A percentile compares a stretch with the other conserved stretches of the same genome.
Evolutionary conservation across 2,797 vertebrate genomes (phyloP).

Genomic region (Alectoris magna): DNA sequence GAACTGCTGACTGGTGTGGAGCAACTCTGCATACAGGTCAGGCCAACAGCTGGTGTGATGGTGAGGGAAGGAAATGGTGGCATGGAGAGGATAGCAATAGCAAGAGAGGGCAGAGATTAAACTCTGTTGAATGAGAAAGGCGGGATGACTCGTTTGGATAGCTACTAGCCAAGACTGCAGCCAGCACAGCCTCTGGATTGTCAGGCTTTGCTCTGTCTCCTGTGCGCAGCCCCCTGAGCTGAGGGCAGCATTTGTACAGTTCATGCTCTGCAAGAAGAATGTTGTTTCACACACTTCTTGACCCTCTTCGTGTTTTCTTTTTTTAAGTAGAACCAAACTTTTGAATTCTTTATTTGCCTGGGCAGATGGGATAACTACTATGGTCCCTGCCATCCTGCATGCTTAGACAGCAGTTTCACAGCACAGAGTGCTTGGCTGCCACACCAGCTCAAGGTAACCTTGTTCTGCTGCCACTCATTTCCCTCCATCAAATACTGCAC

Average conservation of each 20-base stretch:
- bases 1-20: not conserved
- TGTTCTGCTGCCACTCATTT: not conserved
- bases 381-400: not conserved
- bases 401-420: not conserved
- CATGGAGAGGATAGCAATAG: not conserved
- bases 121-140: no score
- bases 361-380: not conserved
- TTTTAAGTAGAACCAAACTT: not conserved
- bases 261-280: not conserved
- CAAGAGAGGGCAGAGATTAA: not conserved
- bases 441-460: not conserved
- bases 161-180: not conserved
- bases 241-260: not conserved
- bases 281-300: not conserved
- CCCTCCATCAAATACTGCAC: not conserved
- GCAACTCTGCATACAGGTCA: not conserved
- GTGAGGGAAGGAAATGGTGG: not conserved
- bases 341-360: not conserved
- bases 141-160: not conserved
- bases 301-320: not conserved
- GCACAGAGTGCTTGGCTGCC: fast-evolving
- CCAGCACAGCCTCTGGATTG: not conserved
- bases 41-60: not conserved
- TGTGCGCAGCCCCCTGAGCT: not conserved
- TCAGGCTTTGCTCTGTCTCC: not conserved